Conservation (phyloP, 2,797 vertebrate species). For the Pseudochirops corinnae region DNA sequence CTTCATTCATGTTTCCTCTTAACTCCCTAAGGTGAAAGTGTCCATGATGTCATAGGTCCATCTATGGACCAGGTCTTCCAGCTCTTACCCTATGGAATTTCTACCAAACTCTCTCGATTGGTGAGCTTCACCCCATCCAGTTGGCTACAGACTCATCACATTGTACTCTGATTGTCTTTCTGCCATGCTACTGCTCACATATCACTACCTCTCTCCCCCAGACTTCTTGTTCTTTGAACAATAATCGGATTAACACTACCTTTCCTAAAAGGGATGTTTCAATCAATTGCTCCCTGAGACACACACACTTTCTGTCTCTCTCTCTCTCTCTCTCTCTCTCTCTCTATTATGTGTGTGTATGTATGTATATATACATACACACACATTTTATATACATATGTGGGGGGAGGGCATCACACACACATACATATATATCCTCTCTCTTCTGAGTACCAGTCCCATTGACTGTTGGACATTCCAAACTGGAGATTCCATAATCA, state of each 20-base stretch:
- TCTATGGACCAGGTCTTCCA: not conserved
- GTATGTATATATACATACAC: too few species aligned
- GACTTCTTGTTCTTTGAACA: not conserved
- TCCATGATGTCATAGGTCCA: not conserved
- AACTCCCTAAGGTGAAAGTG: not conserved
- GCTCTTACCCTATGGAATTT: not conserved
- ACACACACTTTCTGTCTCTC: too few species aligned
- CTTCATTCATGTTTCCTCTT: not conserved
- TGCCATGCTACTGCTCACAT: not conserved
- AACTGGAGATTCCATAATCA: not conserved
- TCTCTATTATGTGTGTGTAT: too few species aligned
- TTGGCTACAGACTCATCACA: not conserved
- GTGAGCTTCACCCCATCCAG: not conserved
- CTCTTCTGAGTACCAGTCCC: not conserved
- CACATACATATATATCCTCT: not conserved
- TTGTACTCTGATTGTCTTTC: not conserved
- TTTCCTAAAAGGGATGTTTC: too few species aligned
- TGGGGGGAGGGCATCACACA: too few species aligned
- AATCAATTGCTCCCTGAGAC: too few species aligned
- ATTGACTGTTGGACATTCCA: not conserved
- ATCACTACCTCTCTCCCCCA: not conserved
- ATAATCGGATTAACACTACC: not conserved
- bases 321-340: too few species aligned
- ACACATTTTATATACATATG: too few species aligned
- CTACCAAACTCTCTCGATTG: not conserved